Evolutionary conservation across 2,113 vertebrate genomes (phyloP).

Genomic region (Oreochromis spilurus): DNA sequence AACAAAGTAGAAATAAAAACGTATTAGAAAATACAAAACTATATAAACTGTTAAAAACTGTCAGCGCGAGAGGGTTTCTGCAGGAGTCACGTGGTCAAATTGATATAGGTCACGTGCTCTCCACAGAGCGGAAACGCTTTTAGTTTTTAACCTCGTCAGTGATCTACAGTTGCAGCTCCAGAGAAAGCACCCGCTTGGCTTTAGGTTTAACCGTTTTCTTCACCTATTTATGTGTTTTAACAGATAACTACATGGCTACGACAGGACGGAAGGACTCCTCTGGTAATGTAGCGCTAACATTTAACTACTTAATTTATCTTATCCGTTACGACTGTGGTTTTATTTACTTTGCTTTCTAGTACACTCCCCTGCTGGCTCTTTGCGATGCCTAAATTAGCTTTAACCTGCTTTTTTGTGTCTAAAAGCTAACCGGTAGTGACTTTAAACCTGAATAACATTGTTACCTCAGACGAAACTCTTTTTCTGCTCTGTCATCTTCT

Average conservation of each 20-base stretch:
- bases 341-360: background rate
- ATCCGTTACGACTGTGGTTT: background rate
- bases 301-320: background rate
- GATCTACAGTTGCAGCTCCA: background rate
- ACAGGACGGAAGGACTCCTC: background rate
- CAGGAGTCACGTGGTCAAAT: background rate
- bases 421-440: background rate
- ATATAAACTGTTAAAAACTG: background rate
- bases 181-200: background rate
- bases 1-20: background rate
- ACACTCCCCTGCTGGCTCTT: background rate
- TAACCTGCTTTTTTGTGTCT: background rate
- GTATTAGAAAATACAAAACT: background rate
- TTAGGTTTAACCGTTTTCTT: background rate
- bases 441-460: background rate
- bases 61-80: background rate
- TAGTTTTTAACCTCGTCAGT: background rate
- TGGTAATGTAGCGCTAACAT: slow-evolving; percentile 22
- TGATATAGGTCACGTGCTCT: slow-evolving; percentile 52
- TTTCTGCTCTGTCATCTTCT: background rate
- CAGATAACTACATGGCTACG: slow-evolving; percentile 21
- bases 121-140: background rate
- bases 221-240: background rate
- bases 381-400: background rate
- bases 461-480: background rate